These are phyloP conservation scores for Gallinago nigripennis DNA, from an alignment of 2,797 vertebrate species.

Conservation along the genomic window DNA sequence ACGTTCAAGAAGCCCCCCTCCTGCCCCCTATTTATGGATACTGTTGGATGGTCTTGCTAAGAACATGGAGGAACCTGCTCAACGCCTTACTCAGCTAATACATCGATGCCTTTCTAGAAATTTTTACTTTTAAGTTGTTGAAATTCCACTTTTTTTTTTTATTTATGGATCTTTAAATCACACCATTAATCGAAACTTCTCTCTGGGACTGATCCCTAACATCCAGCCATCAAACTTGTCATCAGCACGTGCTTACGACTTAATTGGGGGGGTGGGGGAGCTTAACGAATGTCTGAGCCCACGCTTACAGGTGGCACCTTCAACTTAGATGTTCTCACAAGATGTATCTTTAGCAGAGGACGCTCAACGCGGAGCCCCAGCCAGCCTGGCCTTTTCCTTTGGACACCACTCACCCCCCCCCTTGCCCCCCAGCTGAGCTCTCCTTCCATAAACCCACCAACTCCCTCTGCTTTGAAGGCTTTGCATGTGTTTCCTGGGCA, in stretches of 20 bases:
- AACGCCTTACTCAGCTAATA: conserved; percentile 89
- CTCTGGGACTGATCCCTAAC: not conserved
- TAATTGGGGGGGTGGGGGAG: not conserved
- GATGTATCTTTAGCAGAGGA: not conserved
- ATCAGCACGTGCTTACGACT: not conserved
- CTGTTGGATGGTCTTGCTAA: conserved; percentile 54
- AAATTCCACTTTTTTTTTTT: not conserved
- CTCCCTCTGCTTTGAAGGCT: not conserved
- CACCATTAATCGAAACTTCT: not conserved
- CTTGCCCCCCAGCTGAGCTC: not conserved
- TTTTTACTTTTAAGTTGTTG: conserved; percentile 57
- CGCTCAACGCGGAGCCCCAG: accelerated
- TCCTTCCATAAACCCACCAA: not conserved
- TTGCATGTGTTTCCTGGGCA: not conserved
- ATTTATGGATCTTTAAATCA: conserved; percentile 47
- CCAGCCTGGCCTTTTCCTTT: not conserved
- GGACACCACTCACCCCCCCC: not conserved
- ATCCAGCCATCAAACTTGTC: not conserved
- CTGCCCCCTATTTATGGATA: conserved; percentile 74
- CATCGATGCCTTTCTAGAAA: conserved; percentile 81
- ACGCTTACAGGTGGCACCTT: not conserved
- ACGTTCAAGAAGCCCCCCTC: conserved; percentile 21
- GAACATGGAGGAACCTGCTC: conserved; percentile 62
- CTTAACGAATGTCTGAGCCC: not conserved
- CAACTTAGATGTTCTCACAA: not conserved